Base-by-base conservation (phyloP, 2,888 invertebrate species). In the Copidosoma aretas region DNA sequence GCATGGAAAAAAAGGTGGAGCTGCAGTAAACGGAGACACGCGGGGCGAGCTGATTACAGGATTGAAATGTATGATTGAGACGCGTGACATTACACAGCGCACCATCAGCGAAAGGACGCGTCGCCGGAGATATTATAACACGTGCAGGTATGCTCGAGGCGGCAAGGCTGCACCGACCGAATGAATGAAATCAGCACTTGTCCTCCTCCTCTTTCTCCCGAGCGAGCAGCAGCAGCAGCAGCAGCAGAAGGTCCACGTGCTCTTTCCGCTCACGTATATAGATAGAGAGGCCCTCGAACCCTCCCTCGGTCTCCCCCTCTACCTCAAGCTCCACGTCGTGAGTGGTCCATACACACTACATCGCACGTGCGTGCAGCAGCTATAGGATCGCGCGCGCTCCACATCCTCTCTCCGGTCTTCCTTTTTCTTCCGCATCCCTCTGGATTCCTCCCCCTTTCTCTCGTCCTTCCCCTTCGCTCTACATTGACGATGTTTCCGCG, bases 191-290 rank as follows among this genome's bases (percentile, higher is more conserved):
- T 79, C 74, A 74, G 32, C 32, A 64, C 72, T 75, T 74, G 77
- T 81, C 81, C 79, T 80, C 77, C 80, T 79, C 73, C 77, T 75
- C 76, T 70, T 75, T n/a, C n/a, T n/a, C n/a, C n/a, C n/a, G n/a
- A n/a, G n/a, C n/a, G n/a, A n/a, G n/a, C n/a, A n/a, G n/a, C n/a
- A n/a, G n/a, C n/a, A n/a, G n/a, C n/a, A n/a, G n/a, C n/a, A n/a
- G n/a, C n/a, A 32, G 32, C 32, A 32, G 76, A 77, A 75, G 80
- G 78, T 79, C 78, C 78, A 78, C 79, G 80, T 78, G 81, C 76
- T 77, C 78, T 78, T 75, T 75, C 77, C 75, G 32, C 32, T 32
- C 32, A 76, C 77, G 77, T 78, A 76, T 78, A 69, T 73, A 46
- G 15, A 46, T 15, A 12, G 22, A 68, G 32, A 64, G 49, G 59